Conservation (phyloP, 2,888 invertebrate genomes). For the Callyntrura guangdongensis region DNA sequence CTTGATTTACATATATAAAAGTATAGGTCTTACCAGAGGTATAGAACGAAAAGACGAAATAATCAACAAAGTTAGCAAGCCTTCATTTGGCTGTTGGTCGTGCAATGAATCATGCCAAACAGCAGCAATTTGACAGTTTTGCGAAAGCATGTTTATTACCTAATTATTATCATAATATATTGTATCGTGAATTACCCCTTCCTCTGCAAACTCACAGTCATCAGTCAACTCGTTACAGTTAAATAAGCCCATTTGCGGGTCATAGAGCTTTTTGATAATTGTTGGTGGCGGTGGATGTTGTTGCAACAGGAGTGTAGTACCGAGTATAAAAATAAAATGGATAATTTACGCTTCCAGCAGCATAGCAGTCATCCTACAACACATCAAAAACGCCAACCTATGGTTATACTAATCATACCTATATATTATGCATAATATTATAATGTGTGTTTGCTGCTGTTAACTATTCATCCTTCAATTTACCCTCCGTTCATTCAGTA, state of each 20-base stretch:
- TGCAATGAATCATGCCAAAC: constrained; percentile 67
- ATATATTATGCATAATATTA: neutral
- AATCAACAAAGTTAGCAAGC: constrained; percentile 14
- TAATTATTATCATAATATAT: constrained; percentile 66
- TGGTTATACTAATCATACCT: neutral
- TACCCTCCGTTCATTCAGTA: constrained; percentile 12
- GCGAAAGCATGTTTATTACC: constrained; percentile 74
- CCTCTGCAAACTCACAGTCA: neutral
- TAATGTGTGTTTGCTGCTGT: neutral
- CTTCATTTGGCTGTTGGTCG: constrained; percentile 60
- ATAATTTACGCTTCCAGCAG: constrained; percentile 61
- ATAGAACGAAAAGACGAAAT: neutral
- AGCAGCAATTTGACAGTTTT: constrained; percentile 66
- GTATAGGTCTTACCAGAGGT: neutral
- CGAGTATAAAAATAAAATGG: constrained; percentile 38
- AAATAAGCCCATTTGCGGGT: neutral
- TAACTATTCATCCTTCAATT: neutral
- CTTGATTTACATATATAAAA: neutral
- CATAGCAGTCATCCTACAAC: neutral
- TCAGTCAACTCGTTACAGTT: neutral
- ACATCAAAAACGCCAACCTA: constrained; percentile 18
- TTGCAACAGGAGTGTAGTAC: neutral
- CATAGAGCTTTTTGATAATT: neutral
- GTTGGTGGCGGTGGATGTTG: neutral
- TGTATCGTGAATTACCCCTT: constrained; percentile 30